Evolutionary conservation across 2,797 vertebrate genomes (phyloP).

Genomic region (Myripristis jacobus): DNA sequence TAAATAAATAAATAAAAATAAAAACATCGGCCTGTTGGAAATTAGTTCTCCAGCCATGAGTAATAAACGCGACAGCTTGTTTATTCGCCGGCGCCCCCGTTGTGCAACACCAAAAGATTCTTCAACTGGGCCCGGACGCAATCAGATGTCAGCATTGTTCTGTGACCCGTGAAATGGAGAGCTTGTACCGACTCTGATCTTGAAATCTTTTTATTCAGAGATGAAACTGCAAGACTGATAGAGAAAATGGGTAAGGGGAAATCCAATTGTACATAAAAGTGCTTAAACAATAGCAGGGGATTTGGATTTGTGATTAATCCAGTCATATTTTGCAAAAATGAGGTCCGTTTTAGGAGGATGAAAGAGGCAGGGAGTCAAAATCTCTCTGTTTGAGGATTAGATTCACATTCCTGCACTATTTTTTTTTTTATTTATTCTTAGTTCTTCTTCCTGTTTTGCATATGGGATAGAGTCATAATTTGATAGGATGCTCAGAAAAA

Average conservation of each 20-base stretch:
- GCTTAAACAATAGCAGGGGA: conserved; percentile 38
- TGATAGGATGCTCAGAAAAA: no score
- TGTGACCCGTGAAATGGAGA: conserved; percentile 35
- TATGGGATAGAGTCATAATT: no score
- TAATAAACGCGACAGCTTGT: conserved; percentile 55
- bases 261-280: conserved; percentile 23
- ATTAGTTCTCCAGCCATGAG: conserved; percentile 45
- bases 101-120: conserved; percentile 15
- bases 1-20: no score
- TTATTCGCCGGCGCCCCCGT: conserved; percentile 25
- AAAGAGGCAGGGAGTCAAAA: conserved; percentile 29
- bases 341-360: conserved; percentile 39
- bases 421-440: no score
- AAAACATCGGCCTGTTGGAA: conserved; percentile 37
- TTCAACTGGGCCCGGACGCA: conserved; percentile 20
- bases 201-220: conserved; percentile 31
- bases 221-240: conserved; percentile 7
- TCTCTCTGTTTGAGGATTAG: conserved; percentile 54
- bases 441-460: no score
- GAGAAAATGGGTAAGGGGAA: neutral
- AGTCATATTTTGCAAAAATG: conserved; percentile 16
- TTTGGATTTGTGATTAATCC: conserved; percentile 60
- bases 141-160: neutral
- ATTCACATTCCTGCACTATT: conserved; percentile 20
- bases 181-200: neutral